Evolutionary conservation across 2,888 invertebrate species (phyloP), one percentile per base, ranked within the genome.

Genomic region (Metallyticus violacea): DNA sequence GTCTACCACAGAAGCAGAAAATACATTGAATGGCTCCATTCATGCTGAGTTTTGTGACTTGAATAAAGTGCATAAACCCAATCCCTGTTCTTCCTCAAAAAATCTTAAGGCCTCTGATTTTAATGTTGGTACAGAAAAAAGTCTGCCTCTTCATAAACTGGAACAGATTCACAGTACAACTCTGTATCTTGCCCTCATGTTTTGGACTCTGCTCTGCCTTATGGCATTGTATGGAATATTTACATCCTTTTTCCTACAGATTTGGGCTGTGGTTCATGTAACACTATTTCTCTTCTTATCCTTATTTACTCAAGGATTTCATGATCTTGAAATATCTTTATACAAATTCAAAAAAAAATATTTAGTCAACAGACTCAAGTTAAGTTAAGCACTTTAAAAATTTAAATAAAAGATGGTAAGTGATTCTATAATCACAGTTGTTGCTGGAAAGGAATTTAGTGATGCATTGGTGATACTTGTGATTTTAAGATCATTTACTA

Each of bases 291-390:
- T 94, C 22, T 91, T 93, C 80, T 91, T 94, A 7, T 94, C 94
- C 30, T 92, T 93, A 90, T 92, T 92, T 88, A 93, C 93, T 87
- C 93, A 93, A 27, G 95, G 95, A 15, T 89, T 95, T 94, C 62
- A 97, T 92, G 22, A 96, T 96, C 0, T 94, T 94, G 86, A 94
- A 92, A 89, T 94, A 94, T 89, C 94, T 92, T 90, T 94, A 93
- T 0, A 93, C 91, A 78, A 78, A 62, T 40, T 87, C 7, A 87
- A 87, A 81, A 30, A 27, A 82, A 81, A 27, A n/a, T 83, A 79
- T 26, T 85, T 85, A 25, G 15, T 22, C 26, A 77, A 40, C 6
- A 27, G 79, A 28, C 22, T 79, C 15, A 79, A 79, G 27, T 79
- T 26, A 79, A 79, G 40, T 4, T 62, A 62, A 15, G 40, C 2